These are phyloP conservation scores for Gobius niger DNA, from an alignment of 2,113 vertebrate species.

Conservation along the genomic window DNA sequence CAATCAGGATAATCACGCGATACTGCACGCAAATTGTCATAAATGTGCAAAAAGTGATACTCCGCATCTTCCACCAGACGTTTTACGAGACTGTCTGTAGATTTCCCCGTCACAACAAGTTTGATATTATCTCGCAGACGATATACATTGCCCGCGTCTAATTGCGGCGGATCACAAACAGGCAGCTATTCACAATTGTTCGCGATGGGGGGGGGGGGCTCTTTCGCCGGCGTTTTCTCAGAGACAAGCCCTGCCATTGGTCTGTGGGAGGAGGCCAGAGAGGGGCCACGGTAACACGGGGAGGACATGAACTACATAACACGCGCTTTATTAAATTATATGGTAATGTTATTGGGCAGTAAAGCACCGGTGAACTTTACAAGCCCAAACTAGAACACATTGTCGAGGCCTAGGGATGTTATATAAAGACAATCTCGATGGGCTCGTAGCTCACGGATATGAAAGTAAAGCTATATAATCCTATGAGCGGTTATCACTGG, in stretches of 20 bases:
- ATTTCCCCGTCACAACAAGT: too few species aligned
- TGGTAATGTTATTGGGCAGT: neutral
- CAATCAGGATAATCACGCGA: too few species aligned
- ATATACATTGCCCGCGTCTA: too few species aligned
- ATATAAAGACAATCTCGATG: neutral
- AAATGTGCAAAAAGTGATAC: too few species aligned
- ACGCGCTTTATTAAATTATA: neutral
- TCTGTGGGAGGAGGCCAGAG: neutral
- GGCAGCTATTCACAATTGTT: too few species aligned
- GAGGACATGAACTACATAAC: neutral
- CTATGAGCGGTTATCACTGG: neutral
- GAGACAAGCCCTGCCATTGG: neutral
- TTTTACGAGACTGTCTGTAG: too few species aligned
- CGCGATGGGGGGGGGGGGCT: too few species aligned
- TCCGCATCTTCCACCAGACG: too few species aligned
- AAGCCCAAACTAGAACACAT: neutral
- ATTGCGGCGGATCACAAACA: too few species aligned
- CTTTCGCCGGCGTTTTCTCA: too few species aligned
- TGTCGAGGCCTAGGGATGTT: neutral
- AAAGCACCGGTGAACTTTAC: slow-evolving; percentile 9
- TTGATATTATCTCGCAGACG: too few species aligned
- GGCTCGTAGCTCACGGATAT: neutral
- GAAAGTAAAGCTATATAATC: neutral
- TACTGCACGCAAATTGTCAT: too few species aligned
- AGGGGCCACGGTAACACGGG: neutral